Evolutionary conservation across 2,888 invertebrate genomes (phyloP), one percentile per base, ranked within the genome.

Genomic region (Ormia ochracea): DNA sequence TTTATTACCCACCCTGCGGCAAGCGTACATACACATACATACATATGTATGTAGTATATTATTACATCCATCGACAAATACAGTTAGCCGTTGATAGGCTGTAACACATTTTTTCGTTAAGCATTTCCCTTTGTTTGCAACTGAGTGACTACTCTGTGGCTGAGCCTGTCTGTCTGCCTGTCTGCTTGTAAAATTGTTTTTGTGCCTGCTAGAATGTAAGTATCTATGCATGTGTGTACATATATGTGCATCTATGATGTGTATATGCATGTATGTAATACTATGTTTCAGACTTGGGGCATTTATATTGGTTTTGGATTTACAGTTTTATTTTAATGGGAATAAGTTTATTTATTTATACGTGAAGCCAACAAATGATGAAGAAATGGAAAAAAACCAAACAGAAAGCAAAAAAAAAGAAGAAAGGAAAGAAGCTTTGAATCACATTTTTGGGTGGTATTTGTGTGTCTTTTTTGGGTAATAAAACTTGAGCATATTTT

Each of bases 221-320:
- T n/a, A n/a, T n/a, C n/a, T n/a, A n/a, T n/a, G n/a, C n/a, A n/a
- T n/a, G n/a, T n/a, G n/a, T n/a, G n/a, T n/a, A n/a, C n/a, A n/a
- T n/a, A n/a, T n/a, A n/a, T n/a, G n/a, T n/a, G n/a, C n/a, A n/a
- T n/a, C n/a, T n/a, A n/a, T n/a, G n/a, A 28, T 14, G 52, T 56
- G 19, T 31, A 48, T 41, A 21, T 4, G 58, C 38, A 28, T 33
- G 65, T 31, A 14, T 38, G 65, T 54, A 45, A 41, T 68, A 68
- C 61, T 14, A 56, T 69, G 65, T 65, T 58, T 56, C 12, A 52
- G 45, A 45, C 69, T 74, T 56, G 68, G 66, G 72, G 63, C 76
- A 76, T 69, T 76, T 63, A 63, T 70, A 70, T 76, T 70, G 63
- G 76, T 76, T 76, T 76, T 70, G 63, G 69, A 76, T 70, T 70